Conservation (phyloP, 2,888 invertebrate species). For the Xylota segnis region DNA sequence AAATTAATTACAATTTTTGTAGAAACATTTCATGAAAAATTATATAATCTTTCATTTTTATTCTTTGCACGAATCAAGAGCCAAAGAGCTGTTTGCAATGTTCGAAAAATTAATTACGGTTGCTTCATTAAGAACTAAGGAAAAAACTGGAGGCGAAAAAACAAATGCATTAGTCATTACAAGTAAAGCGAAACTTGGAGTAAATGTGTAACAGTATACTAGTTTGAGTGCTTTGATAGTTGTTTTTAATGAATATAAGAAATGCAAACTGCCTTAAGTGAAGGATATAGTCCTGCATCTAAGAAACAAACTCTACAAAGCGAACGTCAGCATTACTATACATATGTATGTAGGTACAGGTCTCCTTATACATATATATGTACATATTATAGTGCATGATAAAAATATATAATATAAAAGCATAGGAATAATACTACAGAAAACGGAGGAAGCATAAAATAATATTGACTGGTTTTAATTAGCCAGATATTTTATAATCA, state of each 20-base stretch:
- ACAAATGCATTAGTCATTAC: slow-evolving; percentile 31
- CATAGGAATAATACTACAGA: too few relatives aligned
- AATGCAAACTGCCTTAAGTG: neutral
- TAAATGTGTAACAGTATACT: neutral
- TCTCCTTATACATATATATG: too few relatives aligned
- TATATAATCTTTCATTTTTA: slow-evolving; percentile 53
- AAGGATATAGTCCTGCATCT: neutral
- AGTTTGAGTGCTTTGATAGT: neutral
- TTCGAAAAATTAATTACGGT: slow-evolving; percentile 47
- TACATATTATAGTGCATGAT: too few relatives aligned
- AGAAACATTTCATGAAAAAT: slow-evolving; percentile 50
- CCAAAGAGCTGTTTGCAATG: slow-evolving; percentile 21
- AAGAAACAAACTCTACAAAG: neutral
- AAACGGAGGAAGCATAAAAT: too few relatives aligned
- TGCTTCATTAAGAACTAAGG: slow-evolving; percentile 42
- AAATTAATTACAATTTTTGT: slow-evolving; percentile 51
- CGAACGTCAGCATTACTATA: too few relatives aligned
- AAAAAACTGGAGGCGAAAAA: slow-evolving; percentile 27
- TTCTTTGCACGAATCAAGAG: slow-evolving; percentile 38
- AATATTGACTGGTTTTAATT: too few relatives aligned
- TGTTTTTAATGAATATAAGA: neutral
- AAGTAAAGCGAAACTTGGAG: slow-evolving; percentile 12
- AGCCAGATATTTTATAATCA: too few relatives aligned
- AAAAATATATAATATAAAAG: too few relatives aligned
- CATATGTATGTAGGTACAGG: too few relatives aligned